Evolutionary conservation across 2,888 invertebrate species (phyloP), one percentile per base, ranked within the genome.

Genomic region (Watsonalla binaria): DNA sequence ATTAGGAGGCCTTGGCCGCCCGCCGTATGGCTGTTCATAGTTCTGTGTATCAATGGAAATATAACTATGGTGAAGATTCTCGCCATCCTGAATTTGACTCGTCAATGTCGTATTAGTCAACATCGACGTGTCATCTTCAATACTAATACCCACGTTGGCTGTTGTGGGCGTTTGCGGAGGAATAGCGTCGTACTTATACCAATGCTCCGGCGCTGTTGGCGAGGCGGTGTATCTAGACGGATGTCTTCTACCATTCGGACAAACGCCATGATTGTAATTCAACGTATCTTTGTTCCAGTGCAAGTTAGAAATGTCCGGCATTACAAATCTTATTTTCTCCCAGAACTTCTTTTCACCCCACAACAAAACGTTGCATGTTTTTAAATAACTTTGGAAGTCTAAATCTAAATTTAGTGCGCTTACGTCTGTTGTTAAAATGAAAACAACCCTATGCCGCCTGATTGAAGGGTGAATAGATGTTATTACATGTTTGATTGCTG

Each of bases 341-440:
- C 97, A 97, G 88, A 97, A 97, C 70, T 95, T 92, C 71, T 94
- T 94, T 83, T 97, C 96, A 61, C 95, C 95, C 94, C 95, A 95
- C 62, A 95, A 92, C 62, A 94, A 92, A 51, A 94, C 94, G 45
- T 94, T 92, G 88, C 95, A 93, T 72, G 94, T 93, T 74, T 94
- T 93, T 57, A 95, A 88, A 60, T 95, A 91, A 53, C 92, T 92
- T 78, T 96, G 94, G 51, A 97, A 92, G 70, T 96, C 96, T 51
- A 94, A 92, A 78, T 96, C 96, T 78, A 96, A 92, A 63, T 94
- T 93, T 46, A 94, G 85, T 45, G 94, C 93, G 64, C 95, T 94
- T 45, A 96, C 93, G 65, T 95, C 94, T 61, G 92, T 92, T 46
- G 92, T 92, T 66, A 92, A 78, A 66, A 92, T 88, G 63, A 92